Percentiles rank a stretch among this genome's conserved stretches.
These are phyloP conservation scores for Eidolon helvum DNA, from an alignment of 2,113 vertebrate genomes.

Conservation along the genomic window DNA sequence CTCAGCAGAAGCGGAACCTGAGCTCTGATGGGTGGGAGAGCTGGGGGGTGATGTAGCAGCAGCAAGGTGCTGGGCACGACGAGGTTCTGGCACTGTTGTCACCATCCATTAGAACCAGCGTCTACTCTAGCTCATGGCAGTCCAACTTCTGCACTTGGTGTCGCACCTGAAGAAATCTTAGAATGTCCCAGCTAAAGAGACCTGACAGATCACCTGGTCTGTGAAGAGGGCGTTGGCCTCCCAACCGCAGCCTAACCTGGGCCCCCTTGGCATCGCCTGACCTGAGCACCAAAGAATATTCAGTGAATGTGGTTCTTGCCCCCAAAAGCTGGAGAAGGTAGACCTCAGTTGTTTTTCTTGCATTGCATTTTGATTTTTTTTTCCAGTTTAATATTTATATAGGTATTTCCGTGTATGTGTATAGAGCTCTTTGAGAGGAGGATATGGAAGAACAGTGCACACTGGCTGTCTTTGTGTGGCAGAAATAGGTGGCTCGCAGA, in stretches of 20 bases:
- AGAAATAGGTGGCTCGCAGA: background rate
- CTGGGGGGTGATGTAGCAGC: background rate
- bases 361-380: background rate
- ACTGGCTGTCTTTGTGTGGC: background rate
- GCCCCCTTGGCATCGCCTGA: background rate
- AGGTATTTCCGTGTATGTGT: background rate
- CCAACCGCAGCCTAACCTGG: fast-evolving
- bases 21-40: background rate
- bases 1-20: background rate
- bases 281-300: background rate
- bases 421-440: background rate
- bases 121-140: background rate
- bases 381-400: background rate
- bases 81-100: background rate
- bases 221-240: background rate
- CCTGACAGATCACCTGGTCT: background rate
- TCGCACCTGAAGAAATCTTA: background rate
- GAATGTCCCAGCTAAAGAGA: background rate
- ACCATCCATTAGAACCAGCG: background rate
- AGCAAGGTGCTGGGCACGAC: background rate
- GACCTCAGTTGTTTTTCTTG: background rate
- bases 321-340: background rate
- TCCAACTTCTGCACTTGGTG: background rate
- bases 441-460: background rate
- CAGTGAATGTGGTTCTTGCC: background rate